Conservation (phyloP, 2,888 invertebrate genomes). For the Netelia virgata region DNA sequence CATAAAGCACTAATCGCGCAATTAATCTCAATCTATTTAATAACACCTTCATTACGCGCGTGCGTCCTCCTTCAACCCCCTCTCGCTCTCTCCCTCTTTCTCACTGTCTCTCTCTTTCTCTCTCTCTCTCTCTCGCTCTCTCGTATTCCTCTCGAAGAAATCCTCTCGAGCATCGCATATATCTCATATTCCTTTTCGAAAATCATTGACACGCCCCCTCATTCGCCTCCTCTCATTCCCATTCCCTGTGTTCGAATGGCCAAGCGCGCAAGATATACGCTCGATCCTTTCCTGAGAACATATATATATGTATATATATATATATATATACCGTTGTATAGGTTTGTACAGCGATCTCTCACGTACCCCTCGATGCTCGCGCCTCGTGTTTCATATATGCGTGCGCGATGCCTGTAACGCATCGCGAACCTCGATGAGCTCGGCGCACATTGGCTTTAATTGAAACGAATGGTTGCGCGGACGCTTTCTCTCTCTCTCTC, state of each 20-base stretch:
- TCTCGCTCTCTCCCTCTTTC: neutral
- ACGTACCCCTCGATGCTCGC: slow-evolving; percentile 58
- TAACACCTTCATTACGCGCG: slow-evolving; percentile 82
- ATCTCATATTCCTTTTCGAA: slow-evolving; percentile 63
- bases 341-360: slow-evolving; percentile 48
- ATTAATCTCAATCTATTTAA: slow-evolving; percentile 84
- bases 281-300: slow-evolving; percentile 3
- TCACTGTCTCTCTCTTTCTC: no score
- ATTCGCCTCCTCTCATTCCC: slow-evolving; percentile 64
- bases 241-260: slow-evolving; percentile 32
- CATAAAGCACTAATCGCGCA: slow-evolving; percentile 83
- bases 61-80: slow-evolving; percentile 14
- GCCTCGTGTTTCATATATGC: slow-evolving; percentile 27
- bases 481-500: slow-evolving; percentile 23
- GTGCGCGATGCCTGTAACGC: slow-evolving; percentile 48
- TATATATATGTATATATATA: neutral
- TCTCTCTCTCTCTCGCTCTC: slow-evolving; percentile 6
- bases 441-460: slow-evolving; percentile 63
- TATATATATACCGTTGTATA: neutral
- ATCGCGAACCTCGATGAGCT: slow-evolving; percentile 44
- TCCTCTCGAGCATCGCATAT: slow-evolving; percentile 20
- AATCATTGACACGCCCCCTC: slow-evolving; percentile 69
- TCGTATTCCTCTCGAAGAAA: neutral
- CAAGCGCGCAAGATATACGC: neutral
- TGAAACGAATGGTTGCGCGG: slow-evolving; percentile 68